Conservation (phyloP, 1,140 invertebrate species). For the Scaptomyza pallida region DNA sequence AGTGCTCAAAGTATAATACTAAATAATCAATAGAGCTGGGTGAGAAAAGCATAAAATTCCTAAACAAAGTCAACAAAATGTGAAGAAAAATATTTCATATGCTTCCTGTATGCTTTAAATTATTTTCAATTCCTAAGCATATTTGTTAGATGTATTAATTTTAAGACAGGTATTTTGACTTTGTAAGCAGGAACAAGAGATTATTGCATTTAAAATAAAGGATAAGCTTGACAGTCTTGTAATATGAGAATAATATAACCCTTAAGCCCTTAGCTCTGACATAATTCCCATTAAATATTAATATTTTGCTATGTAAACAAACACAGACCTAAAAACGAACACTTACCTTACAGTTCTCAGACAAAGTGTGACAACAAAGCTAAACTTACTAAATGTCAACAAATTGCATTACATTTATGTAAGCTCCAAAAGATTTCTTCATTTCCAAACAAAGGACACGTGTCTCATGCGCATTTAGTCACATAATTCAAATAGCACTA, state of each 20-base stretch:
- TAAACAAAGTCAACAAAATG: not conserved
- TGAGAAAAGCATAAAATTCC: not conserved
- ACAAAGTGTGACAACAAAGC: no score
- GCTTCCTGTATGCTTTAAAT: not conserved
- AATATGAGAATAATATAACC: no score
- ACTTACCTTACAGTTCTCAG: no score
- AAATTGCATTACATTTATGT: slow-evolving; percentile 1
- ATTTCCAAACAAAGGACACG: slow-evolving; percentile 24
- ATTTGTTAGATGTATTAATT: not conserved
- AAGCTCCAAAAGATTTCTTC: slow-evolving; percentile 35
- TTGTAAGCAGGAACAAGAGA: not conserved
- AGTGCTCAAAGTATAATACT: slow-evolving; percentile 5
- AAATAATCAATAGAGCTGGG: not conserved
- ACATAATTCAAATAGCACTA: slow-evolving; percentile 60
- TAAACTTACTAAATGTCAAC: not conserved
- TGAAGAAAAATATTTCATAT: not conserved
- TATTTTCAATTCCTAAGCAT: not conserved
- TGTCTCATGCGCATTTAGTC: slow-evolving; percentile 11
- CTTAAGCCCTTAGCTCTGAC: not conserved
- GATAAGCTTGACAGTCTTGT: not conserved
- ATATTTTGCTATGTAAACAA: not conserved
- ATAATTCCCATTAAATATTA: not conserved
- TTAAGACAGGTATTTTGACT: not conserved
- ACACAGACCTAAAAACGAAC: not conserved
- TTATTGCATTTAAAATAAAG: not conserved